Percentiles rank a stretch among this genome's conserved stretches.
Conservation (phyloP, 1,140 invertebrate species). For the Bombus balteatus region DNA sequence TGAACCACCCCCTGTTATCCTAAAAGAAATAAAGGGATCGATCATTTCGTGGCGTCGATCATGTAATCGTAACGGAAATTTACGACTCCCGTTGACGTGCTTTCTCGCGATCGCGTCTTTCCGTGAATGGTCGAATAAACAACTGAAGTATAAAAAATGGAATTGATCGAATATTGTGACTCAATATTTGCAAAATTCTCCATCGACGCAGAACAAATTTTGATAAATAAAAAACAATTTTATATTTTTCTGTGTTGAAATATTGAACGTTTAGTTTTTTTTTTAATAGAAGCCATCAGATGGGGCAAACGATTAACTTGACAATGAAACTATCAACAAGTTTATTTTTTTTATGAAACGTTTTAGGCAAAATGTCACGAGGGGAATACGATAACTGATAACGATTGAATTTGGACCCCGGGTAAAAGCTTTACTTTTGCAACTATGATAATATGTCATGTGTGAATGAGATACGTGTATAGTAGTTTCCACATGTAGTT, state of each 20-base stretch:
- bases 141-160: neutral
- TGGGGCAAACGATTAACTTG: neutral
- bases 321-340: neutral
- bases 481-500: too few relatives aligned
- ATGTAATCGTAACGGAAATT: too few relatives aligned
- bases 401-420: neutral
- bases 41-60: too few relatives aligned
- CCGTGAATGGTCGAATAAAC: too few relatives aligned
- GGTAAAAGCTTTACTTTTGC: neutral
- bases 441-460: neutral
- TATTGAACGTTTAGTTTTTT: neutral
- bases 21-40: too few relatives aligned
- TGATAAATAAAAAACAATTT: neutral
- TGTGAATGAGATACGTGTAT: neutral
- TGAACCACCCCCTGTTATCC: too few relatives aligned
- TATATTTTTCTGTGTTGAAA: too few relatives aligned
- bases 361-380: neutral
- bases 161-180: neutral
- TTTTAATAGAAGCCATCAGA: neutral
- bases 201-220: neutral
- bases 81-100: too few relatives aligned
- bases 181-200: neutral
- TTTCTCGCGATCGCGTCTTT: too few relatives aligned
- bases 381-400: neutral
- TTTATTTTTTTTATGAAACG: neutral